Percentiles rank a stretch among this genome's conserved stretches.
Evolutionary conservation across 1,140 invertebrate species (phyloP).

Genomic region (Phenacoccus solenopsis): DNA sequence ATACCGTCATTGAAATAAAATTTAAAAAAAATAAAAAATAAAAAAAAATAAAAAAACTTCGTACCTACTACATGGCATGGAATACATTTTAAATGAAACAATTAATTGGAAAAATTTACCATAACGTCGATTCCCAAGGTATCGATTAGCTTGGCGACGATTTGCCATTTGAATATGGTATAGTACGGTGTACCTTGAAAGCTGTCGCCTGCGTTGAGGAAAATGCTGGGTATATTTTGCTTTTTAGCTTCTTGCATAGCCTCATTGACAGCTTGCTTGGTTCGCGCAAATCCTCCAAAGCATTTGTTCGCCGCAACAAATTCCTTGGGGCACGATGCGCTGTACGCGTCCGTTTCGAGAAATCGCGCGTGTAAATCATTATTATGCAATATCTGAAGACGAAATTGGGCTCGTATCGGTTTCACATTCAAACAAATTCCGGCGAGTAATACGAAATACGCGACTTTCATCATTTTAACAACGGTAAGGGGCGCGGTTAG

Average conservation of each 20-base stretch:
- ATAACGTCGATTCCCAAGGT: constrained; percentile 63
- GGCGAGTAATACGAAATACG: too few species aligned
- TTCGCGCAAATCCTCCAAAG: constrained; percentile 62
- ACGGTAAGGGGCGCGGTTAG: too few species aligned
- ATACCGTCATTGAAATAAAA: too few species aligned
- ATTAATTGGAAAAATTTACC: constrained; percentile 42
- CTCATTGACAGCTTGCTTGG: constrained; percentile 47
- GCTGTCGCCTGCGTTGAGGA: constrained; percentile 77
- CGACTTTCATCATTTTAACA: too few species aligned
- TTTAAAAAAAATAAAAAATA: too few species aligned
- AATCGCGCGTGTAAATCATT: constrained; percentile 84
- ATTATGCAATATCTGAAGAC: constrained; percentile 56
- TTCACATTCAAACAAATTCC: too few species aligned
- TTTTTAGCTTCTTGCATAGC: constrained; percentile 38
- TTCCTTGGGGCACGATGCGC: constrained; percentile 23
- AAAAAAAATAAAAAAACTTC: too few species aligned
- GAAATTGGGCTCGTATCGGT: neutral
- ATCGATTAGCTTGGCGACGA: constrained; percentile 63
- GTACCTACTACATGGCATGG: too few species aligned
- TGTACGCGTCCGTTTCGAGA: constrained; percentile 44
- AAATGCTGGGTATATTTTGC: constrained; percentile 44
- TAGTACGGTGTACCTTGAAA: constrained; percentile 80
- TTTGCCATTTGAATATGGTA: constrained; percentile 59
- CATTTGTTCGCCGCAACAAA: constrained; percentile 14
- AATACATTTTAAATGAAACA: too few species aligned